Conservation (phyloP, 1,140 invertebrate genomes). For the Sitophilus oryzae region DNA sequence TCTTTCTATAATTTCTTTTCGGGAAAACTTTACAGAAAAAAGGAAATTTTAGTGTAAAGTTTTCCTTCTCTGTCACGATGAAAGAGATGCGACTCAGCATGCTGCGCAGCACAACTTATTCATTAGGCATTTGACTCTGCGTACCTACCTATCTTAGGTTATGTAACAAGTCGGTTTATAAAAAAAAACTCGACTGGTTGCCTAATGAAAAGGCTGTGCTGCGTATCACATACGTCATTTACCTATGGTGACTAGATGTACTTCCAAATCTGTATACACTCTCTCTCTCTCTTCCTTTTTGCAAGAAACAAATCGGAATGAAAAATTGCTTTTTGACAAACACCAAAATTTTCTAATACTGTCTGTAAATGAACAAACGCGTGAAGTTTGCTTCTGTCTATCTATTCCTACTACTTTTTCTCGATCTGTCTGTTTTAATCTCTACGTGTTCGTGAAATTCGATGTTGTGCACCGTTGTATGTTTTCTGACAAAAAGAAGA, state of each 20-base stretch:
- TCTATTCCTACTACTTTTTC: neutral
- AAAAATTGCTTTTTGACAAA: neutral
- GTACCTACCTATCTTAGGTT: too few relatives aligned
- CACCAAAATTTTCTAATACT: neutral
- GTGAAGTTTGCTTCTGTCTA: neutral
- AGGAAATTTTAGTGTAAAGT: too few relatives aligned
- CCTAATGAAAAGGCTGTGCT: too few relatives aligned
- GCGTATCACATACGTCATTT: too few relatives aligned
- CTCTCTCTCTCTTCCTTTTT: constrained; percentile 1
- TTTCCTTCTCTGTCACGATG: neutral
- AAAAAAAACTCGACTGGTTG: too few relatives aligned
- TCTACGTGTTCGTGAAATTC: neutral
- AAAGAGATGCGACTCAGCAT: constrained; percentile 5
- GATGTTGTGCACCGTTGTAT: neutral
- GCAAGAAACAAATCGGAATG: neutral
- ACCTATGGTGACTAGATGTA: constrained; percentile 25
- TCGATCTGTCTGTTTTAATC: neutral
- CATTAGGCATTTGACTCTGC: too few relatives aligned
- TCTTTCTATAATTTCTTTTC: too few relatives aligned
- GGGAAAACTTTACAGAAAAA: too few relatives aligned
- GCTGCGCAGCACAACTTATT: too few relatives aligned
- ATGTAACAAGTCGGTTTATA: too few relatives aligned
- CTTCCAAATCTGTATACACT: constrained; percentile 25
- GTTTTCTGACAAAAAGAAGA: neutral
- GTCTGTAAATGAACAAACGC: neutral